Evolutionary conservation across 2,888 invertebrate genomes (phyloP), one percentile per base, ranked within the genome.

Genomic region (Napeogenes sylphis): DNA sequence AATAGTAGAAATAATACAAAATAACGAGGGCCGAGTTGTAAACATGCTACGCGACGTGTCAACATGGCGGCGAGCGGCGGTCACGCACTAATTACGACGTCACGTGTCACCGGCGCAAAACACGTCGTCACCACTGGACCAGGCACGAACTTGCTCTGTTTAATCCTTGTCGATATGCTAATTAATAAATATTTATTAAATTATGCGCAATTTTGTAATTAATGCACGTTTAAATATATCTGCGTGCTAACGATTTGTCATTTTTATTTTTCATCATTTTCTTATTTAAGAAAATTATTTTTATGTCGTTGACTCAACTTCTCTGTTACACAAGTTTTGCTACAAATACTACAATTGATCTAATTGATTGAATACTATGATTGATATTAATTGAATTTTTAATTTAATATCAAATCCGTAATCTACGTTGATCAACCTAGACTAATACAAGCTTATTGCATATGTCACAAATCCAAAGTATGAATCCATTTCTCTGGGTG

Each of bases 11-110:
- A 51, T 51, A 10, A 14, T 30, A 30, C 67, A 69, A 69, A 68
- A 70, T 71, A 70, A 71, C 68, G 62, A 69, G 65, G 65, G 61
- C 64, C 62, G 68, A 70, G 70, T 68, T 70, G 72, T 73, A 72
- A 77, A 72, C 74, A 73, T 69, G 71, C 70, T 66, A 71, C 65
- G 70, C 71, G 74, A 69, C 71, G 70, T 72, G 73, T 71, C 70
- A 75, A 70, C 72, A 73, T 73, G 77, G 57, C 56, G 71, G 70
- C 68, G 72, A 75, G 77, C 73, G 83, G 75, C 72, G 74, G 85
- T 84, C 84, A 81, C 78, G 85, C 83, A 84, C 87, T 89, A 89
- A 89, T 89, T 89, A 87, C 83, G 63, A 71, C 84, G 80, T 85
- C 87, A 86, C 84, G 78, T 86, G 85, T 79, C 83, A 72, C 80